Evolutionary conservation across 2,888 invertebrate species (phyloP).

Genomic region (Listrodromus nycthemerus): DNA sequence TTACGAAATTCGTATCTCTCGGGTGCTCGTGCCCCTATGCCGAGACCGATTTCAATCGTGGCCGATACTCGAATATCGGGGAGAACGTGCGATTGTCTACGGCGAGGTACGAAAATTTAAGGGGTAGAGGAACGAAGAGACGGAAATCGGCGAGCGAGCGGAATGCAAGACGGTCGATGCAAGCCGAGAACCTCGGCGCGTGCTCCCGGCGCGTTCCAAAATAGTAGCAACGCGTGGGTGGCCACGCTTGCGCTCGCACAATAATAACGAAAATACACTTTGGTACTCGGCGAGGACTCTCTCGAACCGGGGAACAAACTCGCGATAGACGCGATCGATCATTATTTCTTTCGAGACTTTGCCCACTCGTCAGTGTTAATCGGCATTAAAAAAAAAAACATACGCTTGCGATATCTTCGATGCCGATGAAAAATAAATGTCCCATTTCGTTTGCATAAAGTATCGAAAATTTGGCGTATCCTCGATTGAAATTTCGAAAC

Average conservation of each 20-base stretch:
- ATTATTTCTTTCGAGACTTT: no score
- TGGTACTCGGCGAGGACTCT: background rate
- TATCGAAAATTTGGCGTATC: no score
- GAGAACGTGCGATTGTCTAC: background rate
- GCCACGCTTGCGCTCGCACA: slow-evolving; percentile 74
- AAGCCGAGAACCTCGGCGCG: background rate
- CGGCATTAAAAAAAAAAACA: no score
- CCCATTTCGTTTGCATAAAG: no score
- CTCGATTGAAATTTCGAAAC: no score
- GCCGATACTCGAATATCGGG: background rate
- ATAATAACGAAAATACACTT: slow-evolving; percentile 68
- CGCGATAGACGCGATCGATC: background rate
- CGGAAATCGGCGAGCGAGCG: background rate
- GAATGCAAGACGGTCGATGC: background rate
- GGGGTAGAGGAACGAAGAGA: background rate
- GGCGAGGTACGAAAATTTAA: no score
- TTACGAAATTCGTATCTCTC: slow-evolving; percentile 72
- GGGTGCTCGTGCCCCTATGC: slow-evolving; percentile 21
- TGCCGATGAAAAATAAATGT: no score
- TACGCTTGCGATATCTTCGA: no score
- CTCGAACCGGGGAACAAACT: background rate
- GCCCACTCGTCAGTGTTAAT: no score
- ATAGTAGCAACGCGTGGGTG: slow-evolving; percentile 82
- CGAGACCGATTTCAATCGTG: slow-evolving; percentile 14
- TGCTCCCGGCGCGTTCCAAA: slow-evolving; percentile 78